Percentiles rank a stretch among this genome's conserved stretches.
Conservation (phyloP, 2,888 invertebrate species). For the Megalurothrips usitatus region DNA sequence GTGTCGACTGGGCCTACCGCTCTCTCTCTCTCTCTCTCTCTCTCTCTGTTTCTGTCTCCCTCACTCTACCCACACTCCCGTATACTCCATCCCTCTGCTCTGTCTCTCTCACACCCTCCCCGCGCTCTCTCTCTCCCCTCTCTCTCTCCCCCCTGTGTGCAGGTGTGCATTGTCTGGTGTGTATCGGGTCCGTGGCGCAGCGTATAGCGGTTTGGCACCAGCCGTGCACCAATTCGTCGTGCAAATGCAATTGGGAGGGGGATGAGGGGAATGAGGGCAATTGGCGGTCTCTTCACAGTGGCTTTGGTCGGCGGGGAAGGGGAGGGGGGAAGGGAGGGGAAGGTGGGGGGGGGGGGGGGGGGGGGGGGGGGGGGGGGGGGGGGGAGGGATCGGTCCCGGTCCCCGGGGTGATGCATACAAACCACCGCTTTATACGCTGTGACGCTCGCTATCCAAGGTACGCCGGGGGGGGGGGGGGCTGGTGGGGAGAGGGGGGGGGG, state of each 20-base stretch:
- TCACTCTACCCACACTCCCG: too few relatives aligned
- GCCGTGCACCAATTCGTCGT: neutral
- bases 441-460: neutral
- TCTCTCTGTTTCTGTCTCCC: too few relatives aligned
- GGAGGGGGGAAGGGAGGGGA: constrained; percentile 30
- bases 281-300: constrained; percentile 8
- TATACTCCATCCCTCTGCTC: too few relatives aligned
- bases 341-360: neutral
- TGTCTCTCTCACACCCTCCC: too few relatives aligned
- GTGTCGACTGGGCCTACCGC: too few relatives aligned
- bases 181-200: too few relatives aligned
- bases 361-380: neutral
- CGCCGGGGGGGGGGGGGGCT: neutral
- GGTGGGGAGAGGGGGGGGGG: neutral
- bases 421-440: constrained; percentile 14
- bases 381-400: neutral
- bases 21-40: too few relatives aligned
- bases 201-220: neutral
- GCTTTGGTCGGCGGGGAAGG: constrained; percentile 30
- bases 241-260: neutral
- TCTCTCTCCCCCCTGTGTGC: neutral
- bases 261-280: constrained; percentile 14
- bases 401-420: constrained; percentile 16
- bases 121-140: neutral
- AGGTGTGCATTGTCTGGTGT: neutral